phyloP scores from a whole-genome alignment of 2,888 invertebrate genomes.

The Lithophane semibrunnea region DNA sequence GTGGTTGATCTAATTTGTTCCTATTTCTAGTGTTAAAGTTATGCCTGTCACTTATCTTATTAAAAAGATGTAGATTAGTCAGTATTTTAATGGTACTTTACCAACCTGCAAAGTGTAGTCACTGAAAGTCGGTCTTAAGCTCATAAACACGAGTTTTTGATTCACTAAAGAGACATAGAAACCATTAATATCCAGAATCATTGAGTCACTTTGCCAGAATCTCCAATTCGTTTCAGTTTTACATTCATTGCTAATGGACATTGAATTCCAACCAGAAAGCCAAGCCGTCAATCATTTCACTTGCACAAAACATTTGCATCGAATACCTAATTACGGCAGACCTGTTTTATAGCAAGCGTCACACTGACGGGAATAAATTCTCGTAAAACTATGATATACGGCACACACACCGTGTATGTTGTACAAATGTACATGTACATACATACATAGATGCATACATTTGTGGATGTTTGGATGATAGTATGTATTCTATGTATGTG shows the following conservation, averaged over 20 bases:
- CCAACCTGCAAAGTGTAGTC: neutral
- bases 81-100: neutral
- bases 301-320: constrained; percentile 48
- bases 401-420: constrained; percentile 15
- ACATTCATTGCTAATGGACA: neutral
- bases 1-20: no score
- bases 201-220: neutral
- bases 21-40: no score
- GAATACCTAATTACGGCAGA: constrained; percentile 32
- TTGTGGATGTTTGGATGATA: neutral
- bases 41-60: no score
- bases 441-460: neutral
- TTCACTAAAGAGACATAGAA: neutral
- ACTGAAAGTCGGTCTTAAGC: no score
- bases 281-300: constrained; percentile 29
- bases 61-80: no score
- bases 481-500: neutral
- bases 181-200: no score
- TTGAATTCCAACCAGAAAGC: neutral
- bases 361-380: constrained; percentile 48
- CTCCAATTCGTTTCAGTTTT: neutral
- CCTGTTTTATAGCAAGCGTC: constrained; percentile 44
- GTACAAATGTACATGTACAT: neutral
- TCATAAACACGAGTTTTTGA: no score
- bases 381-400: constrained; percentile 55